Evolutionary conservation across 2,888 invertebrate species (phyloP).

Genomic region (Xanthia icteritia): DNA sequence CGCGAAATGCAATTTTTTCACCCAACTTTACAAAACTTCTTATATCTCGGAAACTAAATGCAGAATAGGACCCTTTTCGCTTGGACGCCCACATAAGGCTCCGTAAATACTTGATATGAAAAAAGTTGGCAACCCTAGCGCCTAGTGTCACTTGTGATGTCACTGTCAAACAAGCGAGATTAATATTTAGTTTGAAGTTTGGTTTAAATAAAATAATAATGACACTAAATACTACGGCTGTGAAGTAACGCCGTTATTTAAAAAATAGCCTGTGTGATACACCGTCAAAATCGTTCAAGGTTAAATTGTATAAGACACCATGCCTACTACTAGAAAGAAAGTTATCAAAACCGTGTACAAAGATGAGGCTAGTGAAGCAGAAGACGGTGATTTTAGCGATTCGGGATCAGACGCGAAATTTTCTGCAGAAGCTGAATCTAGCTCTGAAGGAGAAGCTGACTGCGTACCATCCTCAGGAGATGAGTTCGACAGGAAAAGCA

Average conservation of each 20-base stretch:
- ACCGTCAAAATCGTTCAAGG: slow-evolving; percentile 22
- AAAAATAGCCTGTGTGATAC: slow-evolving; percentile 11
- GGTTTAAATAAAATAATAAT: too few relatives aligned
- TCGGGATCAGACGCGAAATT: slow-evolving; percentile 88
- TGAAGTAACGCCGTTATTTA: too few relatives aligned
- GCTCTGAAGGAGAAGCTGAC: slow-evolving; percentile 78
- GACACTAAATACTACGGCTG: too few relatives aligned
- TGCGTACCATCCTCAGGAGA: slow-evolving; percentile 77
- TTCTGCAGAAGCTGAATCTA: slow-evolving; percentile 75
- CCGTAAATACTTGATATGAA: too few relatives aligned
- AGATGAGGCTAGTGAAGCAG: slow-evolving; percentile 82
- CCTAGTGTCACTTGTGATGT: neutral
- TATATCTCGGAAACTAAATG: too few relatives aligned
- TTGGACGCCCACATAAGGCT: too few relatives aligned
- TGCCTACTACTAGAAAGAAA: slow-evolving; percentile 86
- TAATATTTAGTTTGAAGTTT: neutral
- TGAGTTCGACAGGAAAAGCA: slow-evolving; percentile 74
- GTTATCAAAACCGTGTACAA: slow-evolving; percentile 85
- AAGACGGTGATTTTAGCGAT: slow-evolving; percentile 85
- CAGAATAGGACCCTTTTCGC: too few relatives aligned
- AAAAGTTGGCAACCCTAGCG: too few relatives aligned
- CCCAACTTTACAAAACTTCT: too few relatives aligned
- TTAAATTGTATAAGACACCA: slow-evolving; percentile 50
- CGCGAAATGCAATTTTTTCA: too few relatives aligned
- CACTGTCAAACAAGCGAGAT: slow-evolving; percentile 13